Conservation (phyloP, 2,888 invertebrate genomes). For the Plebejus argus region DNA sequence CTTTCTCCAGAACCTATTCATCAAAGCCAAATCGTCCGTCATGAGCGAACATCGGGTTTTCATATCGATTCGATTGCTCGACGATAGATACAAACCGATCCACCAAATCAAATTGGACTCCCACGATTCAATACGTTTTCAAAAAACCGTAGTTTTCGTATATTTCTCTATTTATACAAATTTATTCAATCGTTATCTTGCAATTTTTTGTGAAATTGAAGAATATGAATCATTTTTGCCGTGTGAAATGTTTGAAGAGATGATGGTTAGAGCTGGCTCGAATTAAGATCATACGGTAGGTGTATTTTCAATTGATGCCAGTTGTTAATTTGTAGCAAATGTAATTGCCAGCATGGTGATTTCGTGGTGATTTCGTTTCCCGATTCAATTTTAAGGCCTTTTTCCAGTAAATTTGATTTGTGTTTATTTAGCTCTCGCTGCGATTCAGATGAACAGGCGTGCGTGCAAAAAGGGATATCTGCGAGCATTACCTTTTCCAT, state of each 20-base stretch:
- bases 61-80: conserved; percentile 9
- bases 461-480: conserved; percentile 52
- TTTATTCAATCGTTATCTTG: not conserved
- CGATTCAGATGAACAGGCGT: conserved; percentile 54
- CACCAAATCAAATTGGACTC: conserved; percentile 26
- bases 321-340: conserved; percentile 31
- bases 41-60: conserved; percentile 11
- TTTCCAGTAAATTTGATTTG: conserved; percentile 34
- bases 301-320: conserved; percentile 25
- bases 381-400: conserved; percentile 23
- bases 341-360: conserved; percentile 32
- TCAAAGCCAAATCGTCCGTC: conserved; percentile 9
- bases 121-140: conserved; percentile 29
- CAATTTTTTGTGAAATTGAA: not conserved
- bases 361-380: conserved; percentile 28
- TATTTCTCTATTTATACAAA: not conserved
- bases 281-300: not conserved
- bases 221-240: not conserved
- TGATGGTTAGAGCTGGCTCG: not conserved
- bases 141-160: conserved; percentile 17
- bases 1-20: not conserved
- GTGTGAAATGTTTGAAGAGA: conserved; percentile 9
- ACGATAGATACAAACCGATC: conserved; percentile 17
- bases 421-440: conserved; percentile 56
- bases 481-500: conserved; percentile 44